Evolutionary conservation across 2,113 vertebrate genomes (phyloP), one percentile per base, ranked within the genome.

Genomic region (Motacilla tschutschensis): DNA sequence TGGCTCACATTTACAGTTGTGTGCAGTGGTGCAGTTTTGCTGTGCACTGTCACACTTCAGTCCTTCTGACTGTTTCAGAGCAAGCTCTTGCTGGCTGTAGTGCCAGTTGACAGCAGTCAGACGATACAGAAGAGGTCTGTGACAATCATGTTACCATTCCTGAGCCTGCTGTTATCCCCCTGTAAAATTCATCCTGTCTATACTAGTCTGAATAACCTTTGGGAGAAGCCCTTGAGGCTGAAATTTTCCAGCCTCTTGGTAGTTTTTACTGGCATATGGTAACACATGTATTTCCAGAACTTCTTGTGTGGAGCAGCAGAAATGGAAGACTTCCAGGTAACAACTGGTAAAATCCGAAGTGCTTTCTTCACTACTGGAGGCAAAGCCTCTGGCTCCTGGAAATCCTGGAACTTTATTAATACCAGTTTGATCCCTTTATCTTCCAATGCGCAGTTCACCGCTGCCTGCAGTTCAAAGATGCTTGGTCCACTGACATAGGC

Each of bases 381-480:
- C 64, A 98, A 92, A 12, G 93, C 94, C 8, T 96, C 91, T 57
- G 96, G 95, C 60, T 97, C 95, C 75, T 95, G 94, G 73, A 97
- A 97, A 73, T 96, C 48, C 21, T 86, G 80, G 67, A 97, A 97
- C 58, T 97, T 96, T 89, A 98, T 92, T 88, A 98, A 92, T 83
- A 98, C 93, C 20, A 98, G 29, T 62, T 97, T 97, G 53, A 97
- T 91, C 9, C 79, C 94, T 47, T 95, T 95, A 54, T 98, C 97
- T 73, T 96, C 95, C 88, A 97, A 60, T 1, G 96, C 96, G 50
- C 96, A 97, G 87, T 97, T 98, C 63, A 99, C 93, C 0, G 98
- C 98, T 60, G 98, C 97, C 91, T 98, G 97, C n/a, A 99, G 94
- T 60, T 98, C 98, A 92, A 99, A 99, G 77, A 98, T 78, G 26